Evolutionary conservation across 2,113 vertebrate genomes (phyloP), one percentile per base, ranked within the genome.

Genomic region (Ciconia boyciana): DNA sequence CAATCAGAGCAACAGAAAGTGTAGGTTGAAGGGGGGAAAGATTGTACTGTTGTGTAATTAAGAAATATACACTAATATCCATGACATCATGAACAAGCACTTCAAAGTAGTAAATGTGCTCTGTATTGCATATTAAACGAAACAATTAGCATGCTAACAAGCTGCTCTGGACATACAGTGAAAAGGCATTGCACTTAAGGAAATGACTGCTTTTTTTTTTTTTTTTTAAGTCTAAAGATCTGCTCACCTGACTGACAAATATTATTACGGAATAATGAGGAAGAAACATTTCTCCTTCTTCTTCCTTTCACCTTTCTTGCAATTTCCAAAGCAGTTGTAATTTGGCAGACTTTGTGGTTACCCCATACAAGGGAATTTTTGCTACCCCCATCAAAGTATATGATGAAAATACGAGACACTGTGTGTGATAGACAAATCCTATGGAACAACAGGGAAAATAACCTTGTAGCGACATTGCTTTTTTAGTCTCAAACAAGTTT

Each of bases 31-130:
- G 61, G 29, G 39, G 46, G 61, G 16, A 74, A 88, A 88, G 57
- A 91, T 86, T 94, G 84, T 90, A 82, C 72, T 90, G 66, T 92
- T 96, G 95, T 95, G 90, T 97, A 97, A 97, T 95, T 97, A 97
- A 97, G 90, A 96, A 97, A 97, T 65, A 87, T 79, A 84, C 94
- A 91, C 91, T 95, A 94, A 97, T 90, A 94, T 85, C 87, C 83
- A 44, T 91, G 84, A 93, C 76, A 89, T 91, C 93, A 91, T 85
- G 87, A 97, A 90, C 85, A 91, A 94, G 81, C 65, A 93, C 93
- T 96, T 97, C 86, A 97, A 97, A 98, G 90, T 87, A 89, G 82
- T 60, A 57, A 97, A 58, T 78, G 51, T 92, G 86, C 83, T 90
- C 92, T 85, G 89, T 71, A 79, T 89, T 94, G 95, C 69, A 58